phyloP scores from a whole-genome alignment of 2,797 vertebrate species.

The Threskiornis aethiopicus region DNA sequence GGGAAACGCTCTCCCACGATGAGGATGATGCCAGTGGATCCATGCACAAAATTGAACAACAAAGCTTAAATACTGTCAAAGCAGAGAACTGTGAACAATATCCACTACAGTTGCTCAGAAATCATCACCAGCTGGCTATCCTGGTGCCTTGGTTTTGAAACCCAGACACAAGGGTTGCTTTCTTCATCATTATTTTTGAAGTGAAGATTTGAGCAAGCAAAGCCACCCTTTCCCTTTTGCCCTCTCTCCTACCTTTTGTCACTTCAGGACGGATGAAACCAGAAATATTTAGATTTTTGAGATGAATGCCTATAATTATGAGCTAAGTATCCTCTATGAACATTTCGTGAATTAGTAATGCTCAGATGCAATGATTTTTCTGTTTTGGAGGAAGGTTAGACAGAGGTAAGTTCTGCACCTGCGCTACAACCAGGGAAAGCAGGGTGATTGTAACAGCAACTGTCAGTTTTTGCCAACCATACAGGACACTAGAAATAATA shows the following conservation, averaged over 20 bases:
- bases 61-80: neutral
- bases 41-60: neutral
- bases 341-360: neutral
- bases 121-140: neutral
- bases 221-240: neutral
- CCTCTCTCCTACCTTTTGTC: neutral
- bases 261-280: neutral
- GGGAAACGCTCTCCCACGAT: neutral
- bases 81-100: neutral
- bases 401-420: neutral
- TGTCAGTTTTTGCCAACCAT: neutral
- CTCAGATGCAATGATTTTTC: neutral
- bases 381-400: neutral
- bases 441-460: neutral
- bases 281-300: neutral
- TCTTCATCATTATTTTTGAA: neutral
- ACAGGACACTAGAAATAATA: neutral
- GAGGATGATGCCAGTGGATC: neutral
- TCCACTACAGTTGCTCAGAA: neutral
- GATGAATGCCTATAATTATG: neutral
- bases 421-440: neutral
- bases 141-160: neutral
- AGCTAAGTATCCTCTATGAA: neutral
- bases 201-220: neutral
- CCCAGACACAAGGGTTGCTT: neutral